Conservation (phyloP, 2,113 vertebrate genomes). For the Odontophorus gujanensis region DNA sequence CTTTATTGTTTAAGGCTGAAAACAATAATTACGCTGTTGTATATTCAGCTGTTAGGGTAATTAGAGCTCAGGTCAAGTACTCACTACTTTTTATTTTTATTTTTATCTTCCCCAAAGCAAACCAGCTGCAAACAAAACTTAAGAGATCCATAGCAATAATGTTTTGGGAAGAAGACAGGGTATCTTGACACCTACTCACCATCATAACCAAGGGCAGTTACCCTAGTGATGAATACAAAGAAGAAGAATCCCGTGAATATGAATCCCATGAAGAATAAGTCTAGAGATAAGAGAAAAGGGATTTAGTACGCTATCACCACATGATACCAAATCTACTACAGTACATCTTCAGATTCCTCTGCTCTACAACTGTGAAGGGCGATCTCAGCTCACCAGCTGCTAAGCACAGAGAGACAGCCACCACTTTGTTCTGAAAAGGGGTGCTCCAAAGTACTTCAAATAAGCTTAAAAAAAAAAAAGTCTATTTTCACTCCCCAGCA, state of each 20-base stretch:
- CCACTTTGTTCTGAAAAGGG: not conserved
- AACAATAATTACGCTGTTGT: not conserved
- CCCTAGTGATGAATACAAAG: conserved; percentile 85
- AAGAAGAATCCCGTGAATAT: conserved; percentile 85
- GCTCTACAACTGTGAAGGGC: not conserved
- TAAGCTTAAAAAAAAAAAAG: not conserved
- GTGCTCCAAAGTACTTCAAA: not conserved
- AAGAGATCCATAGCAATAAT: not conserved
- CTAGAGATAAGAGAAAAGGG: conserved; percentile 66
- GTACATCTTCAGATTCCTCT: not conserved
- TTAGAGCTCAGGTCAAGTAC: not conserved
- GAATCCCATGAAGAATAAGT: conserved; percentile 92
- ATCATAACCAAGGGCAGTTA: conserved; percentile 82
- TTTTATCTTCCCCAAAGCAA: not conserved
- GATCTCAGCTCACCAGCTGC: not conserved
- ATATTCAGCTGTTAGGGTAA: not conserved
- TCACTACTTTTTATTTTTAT: not conserved
- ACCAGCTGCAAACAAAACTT: not conserved
- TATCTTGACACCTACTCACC: conserved; percentile 75
- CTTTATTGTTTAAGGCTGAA: not conserved
- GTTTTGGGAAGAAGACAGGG: not conserved
- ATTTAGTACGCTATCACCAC: not conserved
- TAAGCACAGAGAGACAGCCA: not conserved
- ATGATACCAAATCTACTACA: not conserved
- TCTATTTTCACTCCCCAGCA: not conserved